These are phyloP conservation scores for Arnoldichthys spilopterus DNA, from an alignment of 2,797 vertebrate species.

Conservation along the genomic window DNA sequence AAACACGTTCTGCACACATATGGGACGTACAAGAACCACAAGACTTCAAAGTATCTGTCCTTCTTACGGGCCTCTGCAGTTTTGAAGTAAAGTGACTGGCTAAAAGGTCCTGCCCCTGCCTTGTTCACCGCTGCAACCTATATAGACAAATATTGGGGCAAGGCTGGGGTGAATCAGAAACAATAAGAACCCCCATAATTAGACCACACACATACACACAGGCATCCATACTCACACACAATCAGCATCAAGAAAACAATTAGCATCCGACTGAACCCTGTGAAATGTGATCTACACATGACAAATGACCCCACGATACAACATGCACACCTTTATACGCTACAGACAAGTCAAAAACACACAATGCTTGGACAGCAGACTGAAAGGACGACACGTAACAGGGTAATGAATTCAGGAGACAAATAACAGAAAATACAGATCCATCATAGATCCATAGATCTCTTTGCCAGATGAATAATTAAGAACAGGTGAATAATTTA, in stretches of 20 bases:
- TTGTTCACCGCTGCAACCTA: slow-evolving; percentile 91
- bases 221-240: background rate
- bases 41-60: too few relatives aligned
- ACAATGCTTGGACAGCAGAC: slow-evolving; percentile 13
- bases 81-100: slow-evolving; percentile 89
- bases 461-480: slow-evolving; percentile 76
- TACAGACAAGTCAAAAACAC: slow-evolving; percentile 10
- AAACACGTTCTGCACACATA: slow-evolving; percentile 5
- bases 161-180: slow-evolving; percentile 6
- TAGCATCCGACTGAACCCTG: slow-evolving; percentile 8
- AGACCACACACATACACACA: slow-evolving; percentile 4
- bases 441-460: slow-evolving; percentile 73
- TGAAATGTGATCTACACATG: slow-evolving; percentile 41
- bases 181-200: slow-evolving; percentile 4
- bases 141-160: slow-evolving; percentile 57
- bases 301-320: slow-evolving; percentile 29
- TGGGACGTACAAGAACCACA: too few relatives aligned
- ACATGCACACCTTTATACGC: slow-evolving; percentile 20
- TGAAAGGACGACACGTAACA: slow-evolving; percentile 26
- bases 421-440: slow-evolving; percentile 76
- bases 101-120: slow-evolving; percentile 87
- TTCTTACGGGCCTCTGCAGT: slow-evolving; percentile 92
- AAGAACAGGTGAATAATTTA: slow-evolving; percentile 74
- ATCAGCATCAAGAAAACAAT: slow-evolving; percentile 16
- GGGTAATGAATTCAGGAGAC: slow-evolving; percentile 61